These are phyloP conservation scores for Etheostoma spectabile DNA, from an alignment of 2,113 vertebrate genomes.

Conservation along the genomic window DNA sequence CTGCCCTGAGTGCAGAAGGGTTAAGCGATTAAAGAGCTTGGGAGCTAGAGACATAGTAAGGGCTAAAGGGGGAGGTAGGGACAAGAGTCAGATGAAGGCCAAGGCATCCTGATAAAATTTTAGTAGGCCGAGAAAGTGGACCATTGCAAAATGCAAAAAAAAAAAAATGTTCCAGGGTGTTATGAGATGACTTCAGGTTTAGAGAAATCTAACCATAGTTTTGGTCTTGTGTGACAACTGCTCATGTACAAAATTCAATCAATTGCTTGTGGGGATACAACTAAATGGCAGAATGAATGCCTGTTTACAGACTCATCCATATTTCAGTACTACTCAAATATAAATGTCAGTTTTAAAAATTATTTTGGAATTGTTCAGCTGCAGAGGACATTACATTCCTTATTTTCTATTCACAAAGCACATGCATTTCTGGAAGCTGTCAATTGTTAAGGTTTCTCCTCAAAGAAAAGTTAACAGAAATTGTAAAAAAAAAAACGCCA, in stretches of 20 bases:
- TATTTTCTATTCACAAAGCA: not conserved
- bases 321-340: constrained; percentile 15
- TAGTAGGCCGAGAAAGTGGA: constrained; percentile 9
- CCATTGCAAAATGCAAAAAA: not conserved
- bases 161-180: constrained; percentile 23
- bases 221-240: constrained; percentile 9
- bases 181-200: constrained; percentile 9
- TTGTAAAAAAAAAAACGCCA: constrained; percentile 38
- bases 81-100: constrained; percentile 68
- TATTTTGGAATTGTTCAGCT: not conserved
- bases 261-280: constrained; percentile 12
- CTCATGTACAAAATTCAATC: not conserved
- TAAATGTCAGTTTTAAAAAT: constrained; percentile 28
- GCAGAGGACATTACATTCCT: not conserved
- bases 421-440: not conserved
- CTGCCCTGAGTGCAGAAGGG: constrained; percentile 69
- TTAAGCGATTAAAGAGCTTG: constrained; percentile 65
- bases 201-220: constrained; percentile 5
- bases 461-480: constrained; percentile 36
- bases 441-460: not conserved
- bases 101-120: constrained; percentile 68
- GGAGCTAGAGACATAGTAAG: constrained; percentile 57
- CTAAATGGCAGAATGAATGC: not conserved
- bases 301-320: constrained; percentile 15
- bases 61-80: constrained; percentile 53